Conservation (phyloP, 2,888 invertebrate species). For the Belgica antarctica region DNA sequence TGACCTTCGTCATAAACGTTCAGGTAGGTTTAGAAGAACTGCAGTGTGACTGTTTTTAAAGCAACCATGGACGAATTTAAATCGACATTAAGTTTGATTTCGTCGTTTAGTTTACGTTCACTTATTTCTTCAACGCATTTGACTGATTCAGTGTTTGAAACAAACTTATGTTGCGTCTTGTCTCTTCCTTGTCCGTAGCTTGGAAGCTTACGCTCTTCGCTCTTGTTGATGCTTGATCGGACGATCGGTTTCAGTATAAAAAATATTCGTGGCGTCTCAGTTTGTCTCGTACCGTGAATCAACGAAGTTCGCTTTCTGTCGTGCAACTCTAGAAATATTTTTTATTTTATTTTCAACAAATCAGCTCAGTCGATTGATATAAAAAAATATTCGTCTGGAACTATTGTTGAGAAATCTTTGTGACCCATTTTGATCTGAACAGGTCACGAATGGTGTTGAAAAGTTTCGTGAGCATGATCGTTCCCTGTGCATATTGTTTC, state of each 20-base stretch:
- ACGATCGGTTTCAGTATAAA: too few species aligned
- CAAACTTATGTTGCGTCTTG: background rate
- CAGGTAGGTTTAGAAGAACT: too few species aligned
- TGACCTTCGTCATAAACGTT: background rate
- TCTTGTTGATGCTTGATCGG: too few species aligned
- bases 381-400: too few species aligned
- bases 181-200: background rate
- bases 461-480: conserved; percentile 55
- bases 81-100: too few species aligned
- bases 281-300: background rate
- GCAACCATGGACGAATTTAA: too few species aligned
- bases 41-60: too few species aligned
- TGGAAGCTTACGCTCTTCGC: too few species aligned
- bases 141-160: background rate
- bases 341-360: background rate
- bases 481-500: conserved; percentile 76
- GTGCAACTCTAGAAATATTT: background rate
- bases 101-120: too few species aligned
- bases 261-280: background rate
- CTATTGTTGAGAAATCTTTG: too few species aligned
- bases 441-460: background rate
- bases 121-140: background rate
- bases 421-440: background rate
- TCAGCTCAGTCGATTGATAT: background rate
- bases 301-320: background rate